Base-by-base conservation (phyloP, 2,113 vertebrate species). In the Cyphomyrus plagiostoma region DNA sequence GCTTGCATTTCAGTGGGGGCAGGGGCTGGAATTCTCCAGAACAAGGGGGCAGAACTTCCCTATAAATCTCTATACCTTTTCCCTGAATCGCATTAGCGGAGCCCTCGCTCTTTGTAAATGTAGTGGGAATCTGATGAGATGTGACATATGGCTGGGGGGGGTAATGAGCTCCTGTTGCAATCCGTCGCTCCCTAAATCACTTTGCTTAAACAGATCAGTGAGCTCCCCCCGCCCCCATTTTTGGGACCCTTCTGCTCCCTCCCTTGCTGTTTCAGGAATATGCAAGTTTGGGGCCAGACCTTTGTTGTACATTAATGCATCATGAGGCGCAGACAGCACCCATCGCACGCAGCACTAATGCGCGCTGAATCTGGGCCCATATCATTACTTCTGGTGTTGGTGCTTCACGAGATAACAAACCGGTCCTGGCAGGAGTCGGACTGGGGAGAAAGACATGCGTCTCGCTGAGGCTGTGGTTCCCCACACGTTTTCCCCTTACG, bases 161-260 rank as follows among this genome's bases (percentile, higher is more conserved):
- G 86, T 88, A 88, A 88, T 88, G 52, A 46, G 87, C 87, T 88
- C 39, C 56, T 62, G 19, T 46, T 39, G 87, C 15, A 62, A 66
- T 88, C 53, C 15, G 53, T 66, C 39, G 39, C 53, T 88, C 58
- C 19, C 30, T 30, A 87, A 87, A 87, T 87, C 87, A n/a, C 35
- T 62, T 88, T 88, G 87, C 87, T 88, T 30, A 88, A 88, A 88
- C 53, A 62, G 53, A 56, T 53, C 30, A 77, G 30, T 19, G 74
- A 23, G 3, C 30, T 1, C 53, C 19, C 50, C 53, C 30, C 30
- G 17, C 30, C 45, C 9, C 6, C 50, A 53, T 87, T 53, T 50
- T 52, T 30, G 3, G n/a, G 19, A 52, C 42, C 86, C 86, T 30
- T 30, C 49, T 30, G 11, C 52, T 39, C 52, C 15, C 30, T 45